Evolutionary conservation across 1,140 invertebrate genomes (phyloP), one percentile per base, ranked within the genome.

Genomic region (Calliopsis andreniformis): DNA sequence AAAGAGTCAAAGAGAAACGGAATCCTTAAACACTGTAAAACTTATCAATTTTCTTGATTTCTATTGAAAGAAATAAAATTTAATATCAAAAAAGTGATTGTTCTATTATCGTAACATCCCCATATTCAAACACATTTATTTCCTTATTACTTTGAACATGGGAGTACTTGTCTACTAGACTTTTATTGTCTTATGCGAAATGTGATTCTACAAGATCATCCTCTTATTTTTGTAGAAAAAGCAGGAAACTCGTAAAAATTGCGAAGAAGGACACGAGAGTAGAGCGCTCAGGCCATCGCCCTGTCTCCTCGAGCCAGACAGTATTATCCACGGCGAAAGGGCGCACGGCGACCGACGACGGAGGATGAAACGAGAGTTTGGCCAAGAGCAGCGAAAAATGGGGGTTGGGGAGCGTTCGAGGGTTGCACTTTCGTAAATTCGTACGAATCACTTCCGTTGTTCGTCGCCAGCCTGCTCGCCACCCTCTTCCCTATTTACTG

Each of bases 371-470:
- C 42, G 56, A 59, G 32, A 59, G 56, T 59, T 35, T 59, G 39
- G 56, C 32, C 32, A 59, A 59, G 32, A 59, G 56, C n/a, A 35
- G n/a, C 56, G 32, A 23, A 53, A 25, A 2, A 53, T 16, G 42
- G 20, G 39, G 35, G 35, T 20, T 12, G 14, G 47, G 32, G 30
- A 20, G 32, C 20, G 59, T 32, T 56, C 43, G 76, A 69, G 69
- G 64, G 6, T 32, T 67, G 75, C 78, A 78, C 76, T 75, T 82
- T 79, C 76, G 39, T 67, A 61, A 87, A 86, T 83, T 87, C 72
- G 76, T 76, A 79, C 83, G 83, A 88, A 88, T 87, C 79, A 84
- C 77, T 87, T 86, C 82, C 78, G 76, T 79, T 79, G 28, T n/a
- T 67, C 56, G 56, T 68, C 23, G 43, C 53, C 56, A 56, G 35